phyloP scores from a whole-genome alignment of 2,888 invertebrate species.

The Apamea epomidion region DNA sequence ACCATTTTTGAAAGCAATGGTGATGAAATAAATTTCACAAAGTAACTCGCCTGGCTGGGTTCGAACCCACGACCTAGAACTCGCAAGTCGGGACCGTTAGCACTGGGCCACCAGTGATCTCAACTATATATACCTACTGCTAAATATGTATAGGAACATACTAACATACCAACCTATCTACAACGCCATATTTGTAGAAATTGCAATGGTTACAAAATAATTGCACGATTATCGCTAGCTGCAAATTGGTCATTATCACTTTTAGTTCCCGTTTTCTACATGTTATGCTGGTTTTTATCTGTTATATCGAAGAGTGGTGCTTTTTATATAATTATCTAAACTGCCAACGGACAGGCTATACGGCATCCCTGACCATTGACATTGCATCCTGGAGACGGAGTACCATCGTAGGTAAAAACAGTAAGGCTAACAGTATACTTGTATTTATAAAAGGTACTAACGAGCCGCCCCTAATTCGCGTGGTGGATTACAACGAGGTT shows the following conservation, averaged over 20 bases:
- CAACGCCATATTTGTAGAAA: conserved; percentile 58
- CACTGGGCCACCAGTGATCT: not conserved
- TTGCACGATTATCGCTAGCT: conserved; percentile 63
- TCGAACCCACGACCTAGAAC: not conserved
- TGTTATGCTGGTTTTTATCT: conserved; percentile 58
- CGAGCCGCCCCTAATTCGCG: not conserved
- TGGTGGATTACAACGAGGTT: not conserved
- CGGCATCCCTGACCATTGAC: conserved; percentile 26
- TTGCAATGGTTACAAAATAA: conserved; percentile 66
- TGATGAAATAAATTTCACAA: not conserved
- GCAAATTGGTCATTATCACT: conserved; percentile 63
- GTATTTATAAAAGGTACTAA: not conserved
- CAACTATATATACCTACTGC: not conserved
- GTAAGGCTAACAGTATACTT: not conserved
- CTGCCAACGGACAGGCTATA: conserved; percentile 24
- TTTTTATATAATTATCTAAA: conserved; percentile 54
- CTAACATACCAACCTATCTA: not conserved
- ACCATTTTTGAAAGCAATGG: not conserved
- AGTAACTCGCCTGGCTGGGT: not conserved
- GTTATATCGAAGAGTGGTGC: conserved; percentile 28
- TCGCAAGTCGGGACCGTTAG: too few species aligned
- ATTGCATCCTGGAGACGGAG: conserved; percentile 4
- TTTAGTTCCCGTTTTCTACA: conserved; percentile 60
- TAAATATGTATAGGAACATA: conserved; percentile 7
- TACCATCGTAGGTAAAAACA: not conserved